Conservation (phyloP, 2,113 vertebrate genomes). For the Hydrochoerus hydrochaeris region DNA sequence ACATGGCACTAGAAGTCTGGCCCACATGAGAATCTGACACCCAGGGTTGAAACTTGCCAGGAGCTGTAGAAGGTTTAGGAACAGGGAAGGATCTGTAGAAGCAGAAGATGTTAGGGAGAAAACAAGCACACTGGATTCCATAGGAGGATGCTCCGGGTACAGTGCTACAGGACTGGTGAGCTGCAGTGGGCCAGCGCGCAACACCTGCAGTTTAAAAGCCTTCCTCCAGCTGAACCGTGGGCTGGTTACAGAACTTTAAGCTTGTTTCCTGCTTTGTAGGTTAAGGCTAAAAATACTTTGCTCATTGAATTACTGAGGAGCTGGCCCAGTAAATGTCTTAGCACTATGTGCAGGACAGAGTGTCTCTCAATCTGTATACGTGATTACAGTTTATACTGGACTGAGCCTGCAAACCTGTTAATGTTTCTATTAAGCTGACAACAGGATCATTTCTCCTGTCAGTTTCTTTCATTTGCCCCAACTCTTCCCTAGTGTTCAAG, state of each 20-base stretch:
- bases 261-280: background rate
- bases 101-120: background rate
- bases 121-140: no score
- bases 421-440: background rate
- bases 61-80: background rate
- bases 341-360: fast-evolving
- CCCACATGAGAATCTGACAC: background rate
- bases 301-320: background rate
- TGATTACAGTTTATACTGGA: background rate
- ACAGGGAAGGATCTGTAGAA: background rate
- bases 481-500: background rate
- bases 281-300: background rate
- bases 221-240: background rate
- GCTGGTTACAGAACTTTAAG: background rate
- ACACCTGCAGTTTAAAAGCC: background rate
- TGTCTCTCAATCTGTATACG: background rate
- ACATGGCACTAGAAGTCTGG: background rate
- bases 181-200: background rate
- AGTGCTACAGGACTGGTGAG: fast-evolving
- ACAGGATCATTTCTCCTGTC: background rate
- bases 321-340: background rate
- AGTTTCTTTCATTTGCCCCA: background rate
- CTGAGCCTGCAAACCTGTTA: background rate
- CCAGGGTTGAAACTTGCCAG: background rate
- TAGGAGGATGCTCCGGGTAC: background rate